A percentile compares a stretch with the other conserved stretches of the same genome.
These are phyloP conservation scores for Musca domestica DNA, from an alignment of 1,140 invertebrate genomes.

Conservation along the genomic window DNA sequence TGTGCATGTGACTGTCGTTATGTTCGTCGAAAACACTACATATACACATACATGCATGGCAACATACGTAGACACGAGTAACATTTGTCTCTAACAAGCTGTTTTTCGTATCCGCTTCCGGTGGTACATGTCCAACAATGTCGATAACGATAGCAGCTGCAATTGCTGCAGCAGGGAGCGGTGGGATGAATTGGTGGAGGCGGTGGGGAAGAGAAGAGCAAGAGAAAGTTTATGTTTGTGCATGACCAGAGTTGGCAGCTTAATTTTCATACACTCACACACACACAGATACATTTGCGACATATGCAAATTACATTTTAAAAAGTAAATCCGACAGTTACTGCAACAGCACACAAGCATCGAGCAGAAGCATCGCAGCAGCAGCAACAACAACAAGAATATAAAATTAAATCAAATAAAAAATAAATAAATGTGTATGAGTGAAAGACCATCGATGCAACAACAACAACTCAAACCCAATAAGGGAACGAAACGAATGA, in stretches of 20 bases:
- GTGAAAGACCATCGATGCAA: too few species aligned
- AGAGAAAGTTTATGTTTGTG: constrained; percentile 10
- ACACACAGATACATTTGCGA: constrained; percentile 1
- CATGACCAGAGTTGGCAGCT: constrained; percentile 11
- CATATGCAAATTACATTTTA: constrained; percentile 23
- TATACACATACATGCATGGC: neutral
- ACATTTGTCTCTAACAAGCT: constrained; percentile 10
- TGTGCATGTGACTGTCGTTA: neutral
- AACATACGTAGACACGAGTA: neutral
- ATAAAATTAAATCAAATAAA: constrained; percentile 19
- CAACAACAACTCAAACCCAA: too few species aligned
- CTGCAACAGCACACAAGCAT: constrained; percentile 6
- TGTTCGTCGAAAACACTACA: neutral
- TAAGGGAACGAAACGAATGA: too few species aligned
- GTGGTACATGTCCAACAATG: neutral
- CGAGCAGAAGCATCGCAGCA: neutral
- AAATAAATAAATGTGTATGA: constrained; percentile 4
- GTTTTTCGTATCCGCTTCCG: constrained; percentile 20
- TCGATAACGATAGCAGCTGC: neutral
- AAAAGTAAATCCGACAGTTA: constrained; percentile 22
- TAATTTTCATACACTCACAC: neutral
- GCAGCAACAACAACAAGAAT: neutral
- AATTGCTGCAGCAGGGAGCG: neutral
- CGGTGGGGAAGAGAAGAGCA: neutral
- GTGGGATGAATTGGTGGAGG: neutral